These are phyloP conservation scores for Amblyraja radiata DNA, from an alignment of 2,797 vertebrate genomes.

Conservation along the genomic window DNA sequence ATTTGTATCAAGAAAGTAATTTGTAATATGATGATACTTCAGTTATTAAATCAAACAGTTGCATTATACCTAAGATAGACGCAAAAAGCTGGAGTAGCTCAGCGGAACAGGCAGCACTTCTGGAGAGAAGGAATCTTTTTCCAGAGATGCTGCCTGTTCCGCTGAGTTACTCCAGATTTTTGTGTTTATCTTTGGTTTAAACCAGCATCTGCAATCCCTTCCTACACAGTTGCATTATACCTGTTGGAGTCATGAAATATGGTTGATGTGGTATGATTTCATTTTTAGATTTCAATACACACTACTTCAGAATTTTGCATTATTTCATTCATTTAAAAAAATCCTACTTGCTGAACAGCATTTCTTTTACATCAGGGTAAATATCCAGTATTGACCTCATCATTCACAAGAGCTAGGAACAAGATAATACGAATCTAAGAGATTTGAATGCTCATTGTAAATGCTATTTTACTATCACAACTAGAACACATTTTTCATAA, in stretches of 20 bases:
- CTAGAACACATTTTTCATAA: background rate
- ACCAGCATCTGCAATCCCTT: too few species aligned
- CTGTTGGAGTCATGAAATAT: background rate
- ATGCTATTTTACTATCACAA: conserved; percentile 14
- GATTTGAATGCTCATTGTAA: background rate
- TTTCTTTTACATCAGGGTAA: background rate
- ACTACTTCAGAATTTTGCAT: background rate
- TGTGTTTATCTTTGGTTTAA: too few species aligned
- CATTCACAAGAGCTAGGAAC: background rate
- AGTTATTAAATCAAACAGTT: background rate
- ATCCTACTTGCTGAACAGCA: background rate
- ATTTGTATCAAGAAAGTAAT: background rate
- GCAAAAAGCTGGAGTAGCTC: too few species aligned
- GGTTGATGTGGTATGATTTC: background rate
- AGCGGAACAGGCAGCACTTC: too few species aligned
- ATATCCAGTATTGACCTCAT: background rate
- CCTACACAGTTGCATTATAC: background rate
- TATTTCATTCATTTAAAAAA: background rate
- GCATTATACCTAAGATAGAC: background rate
- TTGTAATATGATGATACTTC: conserved; percentile 12
- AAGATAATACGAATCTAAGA: background rate
- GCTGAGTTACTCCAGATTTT: too few species aligned
- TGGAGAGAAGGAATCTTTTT: too few species aligned
- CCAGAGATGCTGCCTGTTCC: too few species aligned
- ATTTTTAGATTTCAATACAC: background rate